Evolutionary conservation across 2,113 vertebrate genomes (phyloP).

Genomic region (Leptodactylus fuscus): DNA sequence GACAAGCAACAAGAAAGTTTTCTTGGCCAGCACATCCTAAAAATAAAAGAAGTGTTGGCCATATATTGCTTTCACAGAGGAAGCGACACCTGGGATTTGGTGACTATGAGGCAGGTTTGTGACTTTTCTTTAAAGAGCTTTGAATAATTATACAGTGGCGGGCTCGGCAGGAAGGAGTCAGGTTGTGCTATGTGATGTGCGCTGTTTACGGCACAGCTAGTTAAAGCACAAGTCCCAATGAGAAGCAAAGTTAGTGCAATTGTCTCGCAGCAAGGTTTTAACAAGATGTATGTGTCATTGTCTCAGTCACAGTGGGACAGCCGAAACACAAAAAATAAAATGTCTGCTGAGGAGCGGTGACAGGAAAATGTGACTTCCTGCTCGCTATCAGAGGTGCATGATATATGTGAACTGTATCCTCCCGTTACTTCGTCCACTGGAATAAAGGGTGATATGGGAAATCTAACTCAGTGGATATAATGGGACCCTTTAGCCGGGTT

Average conservation of each 20-base stretch:
- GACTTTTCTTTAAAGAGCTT: too few relatives aligned
- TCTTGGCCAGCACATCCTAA: not conserved
- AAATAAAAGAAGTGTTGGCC: not conserved
- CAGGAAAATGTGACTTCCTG: not conserved
- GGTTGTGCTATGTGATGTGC: not conserved
- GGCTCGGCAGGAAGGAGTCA: not conserved
- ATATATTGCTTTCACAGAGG: too few relatives aligned
- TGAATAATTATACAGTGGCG: not conserved
- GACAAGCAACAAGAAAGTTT: not conserved
- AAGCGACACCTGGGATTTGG: too few relatives aligned
- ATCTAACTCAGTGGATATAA: not conserved
- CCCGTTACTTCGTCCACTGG: not conserved
- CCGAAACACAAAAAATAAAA: not conserved
- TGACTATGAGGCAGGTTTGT: too few relatives aligned
- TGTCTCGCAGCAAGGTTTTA: not conserved
- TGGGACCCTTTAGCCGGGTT: too few relatives aligned
- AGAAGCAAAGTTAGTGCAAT: not conserved
- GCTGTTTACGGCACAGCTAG: slow-evolving; percentile 1
- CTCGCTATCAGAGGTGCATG: not conserved
- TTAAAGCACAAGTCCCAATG: not conserved
- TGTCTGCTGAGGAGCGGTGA: too few relatives aligned
- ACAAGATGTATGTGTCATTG: not conserved
- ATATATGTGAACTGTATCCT: not conserved
- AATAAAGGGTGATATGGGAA: not conserved
- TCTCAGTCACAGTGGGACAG: not conserved